Base-by-base conservation (phyloP, 2,888 invertebrate genomes). In the Nemotelus nigrinus region DNA sequence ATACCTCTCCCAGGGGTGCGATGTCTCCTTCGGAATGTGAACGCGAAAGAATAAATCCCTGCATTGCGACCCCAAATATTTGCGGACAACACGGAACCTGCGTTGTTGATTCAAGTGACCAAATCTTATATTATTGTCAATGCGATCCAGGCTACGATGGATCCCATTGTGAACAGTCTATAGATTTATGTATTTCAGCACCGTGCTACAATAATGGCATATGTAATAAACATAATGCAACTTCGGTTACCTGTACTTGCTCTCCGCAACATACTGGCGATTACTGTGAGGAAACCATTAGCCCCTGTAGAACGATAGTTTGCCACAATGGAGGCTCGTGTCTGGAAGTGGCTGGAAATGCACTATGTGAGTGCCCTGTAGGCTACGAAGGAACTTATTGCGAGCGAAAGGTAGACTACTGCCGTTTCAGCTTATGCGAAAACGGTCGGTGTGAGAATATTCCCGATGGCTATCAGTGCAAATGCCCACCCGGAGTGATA, bases 181-280 rank as follows among this genome's bases (percentile, higher is more conserved):
- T 88, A 39, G 85, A 88, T 81, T 83, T 85, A 1, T 91, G 91
- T 77, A 83, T 85, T 45, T 89, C 89, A 1, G 86, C 85, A 57
- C 91, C 90, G 0, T 91, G 91, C 81, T 83, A 88, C 48, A 90
- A 91, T 82, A 88, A 87, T 60, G 91, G 89, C 0, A 83, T 83
- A 0, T 91, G 91, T 80, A 81, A 82, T 3, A 82, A 86, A 76
- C 81, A 80, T n/a, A 83, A 80, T 74, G 81, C 77, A 65, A 82
- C 78, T 4, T 7, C 57, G 25, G 83, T 80, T 64, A 82, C 80
- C 3, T 92, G 92, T 79, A 80, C 82, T 0, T 92, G 92, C 82
- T 83, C 84, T 8, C 82, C 85, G 60, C 89, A 88, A 39, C 91
- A 86, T 81, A 84, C 84, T 1, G 91, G 91, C 1, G 80, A 79